phyloP scores from a whole-genome alignment of 1,140 invertebrate species.

The Drosophila pachea region DNA sequence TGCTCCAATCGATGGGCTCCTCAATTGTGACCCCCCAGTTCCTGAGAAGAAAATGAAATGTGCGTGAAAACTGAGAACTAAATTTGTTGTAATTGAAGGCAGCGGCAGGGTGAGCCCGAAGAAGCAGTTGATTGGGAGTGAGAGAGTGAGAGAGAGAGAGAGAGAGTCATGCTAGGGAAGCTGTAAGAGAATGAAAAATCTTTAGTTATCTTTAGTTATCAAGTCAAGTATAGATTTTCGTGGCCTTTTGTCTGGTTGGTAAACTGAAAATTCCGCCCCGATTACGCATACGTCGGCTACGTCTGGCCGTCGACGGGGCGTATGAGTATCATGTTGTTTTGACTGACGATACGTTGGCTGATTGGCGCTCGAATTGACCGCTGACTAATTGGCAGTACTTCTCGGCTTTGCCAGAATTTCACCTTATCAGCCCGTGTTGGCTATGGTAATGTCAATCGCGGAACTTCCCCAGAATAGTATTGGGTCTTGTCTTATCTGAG shows the following conservation, averaged over 20 bases:
- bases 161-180: too few species aligned
- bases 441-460: constrained; percentile 63
- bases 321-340: constrained; percentile 56
- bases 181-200: too few species aligned
- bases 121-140: neutral
- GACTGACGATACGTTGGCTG: constrained; percentile 5
- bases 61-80: too few species aligned
- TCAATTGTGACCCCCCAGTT: too few species aligned
- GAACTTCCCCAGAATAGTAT: constrained; percentile 52
- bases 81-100: too few species aligned
- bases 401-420: constrained; percentile 12
- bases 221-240: too few species aligned
- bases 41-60: too few species aligned
- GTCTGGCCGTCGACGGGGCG: constrained; percentile 33
- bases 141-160: neutral
- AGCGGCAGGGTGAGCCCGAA: too few species aligned
- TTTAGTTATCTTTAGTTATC: too few species aligned
- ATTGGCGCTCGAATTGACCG: constrained; percentile 4
- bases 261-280: too few species aligned
- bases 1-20: constrained; percentile 20
- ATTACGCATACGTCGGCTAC: constrained; percentile 11
- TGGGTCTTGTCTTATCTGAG: constrained; percentile 42
- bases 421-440: constrained; percentile 46
- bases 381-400: constrained; percentile 15
- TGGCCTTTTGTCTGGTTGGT: too few species aligned